These are phyloP conservation scores for Agrotis segetum DNA, from an alignment of 2,888 invertebrate species.

Conservation along the genomic window DNA sequence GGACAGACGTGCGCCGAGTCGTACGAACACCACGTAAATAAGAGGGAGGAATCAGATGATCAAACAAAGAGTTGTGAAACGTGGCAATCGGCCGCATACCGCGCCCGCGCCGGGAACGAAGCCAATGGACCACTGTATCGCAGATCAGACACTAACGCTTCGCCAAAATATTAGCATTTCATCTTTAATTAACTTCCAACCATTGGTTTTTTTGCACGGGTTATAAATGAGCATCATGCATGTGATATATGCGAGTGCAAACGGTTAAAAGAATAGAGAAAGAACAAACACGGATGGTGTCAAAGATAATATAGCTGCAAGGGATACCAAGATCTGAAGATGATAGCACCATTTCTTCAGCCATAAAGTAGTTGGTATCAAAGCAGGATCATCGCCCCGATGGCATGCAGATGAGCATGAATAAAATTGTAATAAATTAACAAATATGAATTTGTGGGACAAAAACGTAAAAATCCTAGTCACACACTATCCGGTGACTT, in stretches of 20 bases:
- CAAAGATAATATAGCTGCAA: not conserved
- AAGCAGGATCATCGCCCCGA: not conserved
- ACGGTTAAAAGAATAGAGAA: not conserved
- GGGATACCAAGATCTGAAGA: not conserved
- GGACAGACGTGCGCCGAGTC: slow-evolving; percentile 84
- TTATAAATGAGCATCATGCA: slow-evolving; percentile 12
- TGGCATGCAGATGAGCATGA: not conserved
- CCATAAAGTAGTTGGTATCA: not conserved
- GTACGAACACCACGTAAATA: slow-evolving; percentile 80
- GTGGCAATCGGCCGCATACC: slow-evolving; percentile 83
- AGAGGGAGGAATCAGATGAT: slow-evolving; percentile 80
- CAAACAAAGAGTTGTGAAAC: slow-evolving; percentile 88
- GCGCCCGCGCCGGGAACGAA: slow-evolving; percentile 80
- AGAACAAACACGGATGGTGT: not conserved
- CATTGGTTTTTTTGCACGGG: slow-evolving; percentile 16
- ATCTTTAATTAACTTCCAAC: slow-evolving; percentile 64
- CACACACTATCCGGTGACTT: not conserved
- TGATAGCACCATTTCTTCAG: not conserved
- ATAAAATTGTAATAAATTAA: not conserved
- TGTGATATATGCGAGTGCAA: slow-evolving; percentile 1
- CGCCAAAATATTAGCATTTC: slow-evolving; percentile 77
- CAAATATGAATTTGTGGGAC: not conserved
- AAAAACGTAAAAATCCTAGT: too few relatives aligned
- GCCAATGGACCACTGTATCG: slow-evolving; percentile 83
- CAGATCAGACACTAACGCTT: slow-evolving; percentile 73